Percentiles rank a stretch among this genome's conserved stretches.
Conservation (phyloP, 2,888 invertebrate genomes). For the Mesodorylaimus sp. region DNA sequence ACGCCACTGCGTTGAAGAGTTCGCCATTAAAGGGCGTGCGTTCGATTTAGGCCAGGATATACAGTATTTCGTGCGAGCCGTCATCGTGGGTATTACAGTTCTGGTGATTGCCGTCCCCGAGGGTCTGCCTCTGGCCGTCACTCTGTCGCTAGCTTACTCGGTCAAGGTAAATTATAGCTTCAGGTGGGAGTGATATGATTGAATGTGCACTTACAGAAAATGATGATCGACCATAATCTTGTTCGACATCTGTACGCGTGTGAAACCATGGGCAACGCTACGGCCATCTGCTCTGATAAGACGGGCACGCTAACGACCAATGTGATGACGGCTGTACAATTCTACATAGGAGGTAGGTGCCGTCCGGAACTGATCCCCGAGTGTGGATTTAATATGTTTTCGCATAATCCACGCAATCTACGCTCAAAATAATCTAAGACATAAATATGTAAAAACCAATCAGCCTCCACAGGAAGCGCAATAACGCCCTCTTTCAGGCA, state of each 20-base stretch:
- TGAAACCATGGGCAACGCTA: conserved; percentile 42
- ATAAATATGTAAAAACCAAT: no score
- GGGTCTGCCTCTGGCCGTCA: conserved; percentile 35
- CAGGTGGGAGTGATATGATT: background rate
- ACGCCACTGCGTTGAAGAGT: conserved; percentile 24
- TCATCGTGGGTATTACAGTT: conserved; percentile 15
- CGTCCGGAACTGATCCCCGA: no score
- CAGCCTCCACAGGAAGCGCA: no score
- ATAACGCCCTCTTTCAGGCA: conserved; percentile 31
- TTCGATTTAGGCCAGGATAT: conserved; percentile 14
- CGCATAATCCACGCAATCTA: no score
- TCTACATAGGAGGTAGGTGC: conserved; percentile 28
- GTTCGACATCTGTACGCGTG: conserved; percentile 41
- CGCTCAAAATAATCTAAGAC: no score
- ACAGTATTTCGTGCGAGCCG: conserved; percentile 11
- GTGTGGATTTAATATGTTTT: no score
- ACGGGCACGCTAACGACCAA: conserved; percentile 41
- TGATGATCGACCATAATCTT: conserved; percentile 40
- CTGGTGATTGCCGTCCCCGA: conserved; percentile 29
- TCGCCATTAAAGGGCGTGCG: conserved; percentile 17
- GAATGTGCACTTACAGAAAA: conserved; percentile 33
- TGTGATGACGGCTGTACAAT: conserved; percentile 39
- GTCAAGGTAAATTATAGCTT: conserved; percentile 10
- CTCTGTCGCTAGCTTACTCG: conserved; percentile 20
- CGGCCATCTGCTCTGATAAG: conserved; percentile 40